Evolutionary conservation across 2,888 invertebrate genomes (phyloP).

Genomic region (Omphaloscelis lunosa): DNA sequence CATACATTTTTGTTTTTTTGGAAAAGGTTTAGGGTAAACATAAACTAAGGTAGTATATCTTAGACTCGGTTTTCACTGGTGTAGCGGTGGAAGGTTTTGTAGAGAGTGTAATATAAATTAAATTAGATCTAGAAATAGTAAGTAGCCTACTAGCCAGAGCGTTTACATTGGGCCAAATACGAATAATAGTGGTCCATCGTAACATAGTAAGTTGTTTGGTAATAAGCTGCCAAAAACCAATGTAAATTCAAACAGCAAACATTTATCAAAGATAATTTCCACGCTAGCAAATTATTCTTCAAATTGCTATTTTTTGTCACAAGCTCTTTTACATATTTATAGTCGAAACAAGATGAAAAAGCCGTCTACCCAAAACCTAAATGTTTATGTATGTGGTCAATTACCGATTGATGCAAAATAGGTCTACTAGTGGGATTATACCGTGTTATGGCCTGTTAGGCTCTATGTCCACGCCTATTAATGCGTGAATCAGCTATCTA

Average conservation of each 20-base stretch:
- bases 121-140: background rate
- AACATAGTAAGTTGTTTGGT: background rate
- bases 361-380: background rate
- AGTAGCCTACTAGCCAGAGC: background rate
- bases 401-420: conserved; percentile 21
- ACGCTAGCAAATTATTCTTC: background rate
- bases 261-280: conserved; percentile 5
- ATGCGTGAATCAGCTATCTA: conserved; percentile 42
- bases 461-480: conserved; percentile 37
- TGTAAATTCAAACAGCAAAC: background rate
- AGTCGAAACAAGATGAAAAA: conserved; percentile 5
- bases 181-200: background rate
- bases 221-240: background rate
- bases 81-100: background rate
- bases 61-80: background rate
- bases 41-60: background rate
- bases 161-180: background rate
- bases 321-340: background rate
- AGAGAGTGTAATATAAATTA: background rate
- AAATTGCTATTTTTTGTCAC: conserved; percentile 5
- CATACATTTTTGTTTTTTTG: background rate
- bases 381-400: conserved; percentile 2
- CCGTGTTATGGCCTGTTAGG: conserved; percentile 21
- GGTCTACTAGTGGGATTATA: conserved; percentile 23
- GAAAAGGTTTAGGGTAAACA: background rate